A percentile compares a stretch with the other conserved stretches of the same genome.
These are phyloP conservation scores for Drosophila simulans DNA, from an alignment of 1,140 invertebrate genomes.

Conservation along the genomic window DNA sequence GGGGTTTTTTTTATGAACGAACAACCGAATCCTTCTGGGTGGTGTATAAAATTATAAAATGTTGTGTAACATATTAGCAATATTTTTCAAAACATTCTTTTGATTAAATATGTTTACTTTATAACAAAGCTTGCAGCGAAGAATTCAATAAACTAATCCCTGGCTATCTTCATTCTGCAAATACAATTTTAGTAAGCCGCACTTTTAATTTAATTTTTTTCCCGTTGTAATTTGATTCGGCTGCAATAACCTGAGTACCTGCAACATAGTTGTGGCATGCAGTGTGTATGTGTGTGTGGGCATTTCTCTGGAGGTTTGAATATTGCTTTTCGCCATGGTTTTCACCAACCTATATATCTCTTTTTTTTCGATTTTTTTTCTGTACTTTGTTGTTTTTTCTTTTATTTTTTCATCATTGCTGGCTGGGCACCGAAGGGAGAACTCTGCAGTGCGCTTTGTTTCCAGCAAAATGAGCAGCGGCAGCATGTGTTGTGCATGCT, in stretches of 20 bases:
- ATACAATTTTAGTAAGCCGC: no score
- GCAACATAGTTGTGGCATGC: conserved; percentile 68
- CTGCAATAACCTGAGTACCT: conserved; percentile 46
- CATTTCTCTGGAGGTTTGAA: conserved; percentile 12
- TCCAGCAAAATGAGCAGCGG: conserved; percentile 68
- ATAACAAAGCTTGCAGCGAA: no score
- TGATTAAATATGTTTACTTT: no score
- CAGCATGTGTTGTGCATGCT: conserved; percentile 73
- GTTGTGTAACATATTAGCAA: no score
- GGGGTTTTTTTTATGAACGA: neutral
- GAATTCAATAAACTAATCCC: no score
- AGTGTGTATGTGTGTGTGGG: conserved; percentile 6
- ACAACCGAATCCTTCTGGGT: no score
- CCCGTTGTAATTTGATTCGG: conserved; percentile 7
- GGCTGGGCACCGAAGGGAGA: conserved; percentile 28
- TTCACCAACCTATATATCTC: conserved; percentile 32
- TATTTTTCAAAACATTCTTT: no score
- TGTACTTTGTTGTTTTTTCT: neutral
- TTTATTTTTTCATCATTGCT: conserved; percentile 19
- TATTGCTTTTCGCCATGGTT: conserved; percentile 33
- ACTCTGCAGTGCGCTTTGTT: conserved; percentile 47
- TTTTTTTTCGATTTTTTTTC: conserved; percentile 1
- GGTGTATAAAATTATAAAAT: no score
- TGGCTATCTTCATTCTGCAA: no score
- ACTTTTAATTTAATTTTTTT: neutral